These are phyloP conservation scores for Axis porcinus DNA, from an alignment of 2,113 vertebrate genomes.

Conservation along the genomic window DNA sequence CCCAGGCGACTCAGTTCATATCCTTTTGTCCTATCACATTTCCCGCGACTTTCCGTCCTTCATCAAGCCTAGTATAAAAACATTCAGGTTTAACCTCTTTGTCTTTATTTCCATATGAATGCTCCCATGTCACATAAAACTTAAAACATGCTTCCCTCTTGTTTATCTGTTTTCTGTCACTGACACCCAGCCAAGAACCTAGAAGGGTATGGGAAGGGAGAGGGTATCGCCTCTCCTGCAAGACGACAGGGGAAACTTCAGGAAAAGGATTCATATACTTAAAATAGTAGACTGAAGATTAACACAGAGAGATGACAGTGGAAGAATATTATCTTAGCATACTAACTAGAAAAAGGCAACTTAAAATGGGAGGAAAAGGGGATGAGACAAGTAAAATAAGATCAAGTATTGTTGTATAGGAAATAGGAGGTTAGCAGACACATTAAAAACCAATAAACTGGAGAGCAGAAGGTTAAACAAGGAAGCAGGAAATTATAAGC, in stretches of 20 bases:
- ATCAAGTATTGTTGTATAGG: neutral
- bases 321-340: neutral
- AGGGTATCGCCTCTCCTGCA: neutral
- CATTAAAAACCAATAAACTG: neutral
- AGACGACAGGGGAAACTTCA: neutral
- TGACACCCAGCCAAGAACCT: neutral
- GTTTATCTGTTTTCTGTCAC: neutral
- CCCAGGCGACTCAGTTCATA: neutral
- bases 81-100: neutral
- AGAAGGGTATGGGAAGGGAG: neutral
- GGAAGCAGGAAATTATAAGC: neutral
- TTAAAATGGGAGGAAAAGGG: neutral
- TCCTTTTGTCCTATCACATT: neutral
- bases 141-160: neutral
- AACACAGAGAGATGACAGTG: neutral
- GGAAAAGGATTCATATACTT: neutral
- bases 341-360: neutral
- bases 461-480: neutral
- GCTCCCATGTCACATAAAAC: neutral
- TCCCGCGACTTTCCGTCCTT: neutral
- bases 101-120: neutral
- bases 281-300: neutral
- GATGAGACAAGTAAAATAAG: neutral
- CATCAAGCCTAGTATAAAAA: neutral
- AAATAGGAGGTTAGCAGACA: neutral